Evolutionary conservation across 2,888 invertebrate species (phyloP), one percentile per base, ranked within the genome.

Genomic region (Actias luna): DNA sequence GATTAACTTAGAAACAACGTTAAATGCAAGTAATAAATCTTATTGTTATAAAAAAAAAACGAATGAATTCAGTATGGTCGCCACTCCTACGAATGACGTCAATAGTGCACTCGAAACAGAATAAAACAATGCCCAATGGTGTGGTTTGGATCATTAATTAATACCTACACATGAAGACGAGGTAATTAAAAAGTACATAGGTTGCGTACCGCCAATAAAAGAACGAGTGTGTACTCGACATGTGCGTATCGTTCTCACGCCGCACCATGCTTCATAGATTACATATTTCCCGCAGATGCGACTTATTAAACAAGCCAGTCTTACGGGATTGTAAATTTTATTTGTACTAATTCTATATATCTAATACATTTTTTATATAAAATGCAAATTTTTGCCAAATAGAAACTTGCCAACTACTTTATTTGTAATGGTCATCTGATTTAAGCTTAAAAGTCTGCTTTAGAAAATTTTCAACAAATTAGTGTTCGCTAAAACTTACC

Each of bases 201-300:
- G 71, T 71, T 67, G 62, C 71, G 74, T 76, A 71, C 75, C 82
- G 85, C 87, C 85, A 87, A 87, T 87, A 88, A 86, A 84, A 83
- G 78, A 77, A 83, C 75, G 72, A 87, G 84, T 87, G 87, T 86
- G 87, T 78, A 82, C 80, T 70, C 79, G 70, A 78, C 88, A 87
- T 76, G 84, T 86, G 88, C 76, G 77, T 74, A 76, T 66, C 72
- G 85, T 87, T 88, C 88, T 86, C 88, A 88, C 88, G 88, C 78
- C 76, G 68, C 60, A 39, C 61, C 68, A 66, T 64, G 63, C 68
- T 67, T n/a, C 76, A 67, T 5, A 65, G 72, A 74, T 4, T 58
- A 71, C 31, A 35, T 36, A 5, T 42, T 8, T 1, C 10, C 22
- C 5, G 5, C 31, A 59, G 59, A 59, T 35, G 16, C n/a, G 12